Evolutionary conservation across 2,888 invertebrate species (phyloP), one percentile per base, ranked within the genome.

Genomic region (Cephus pygmeus): DNA sequence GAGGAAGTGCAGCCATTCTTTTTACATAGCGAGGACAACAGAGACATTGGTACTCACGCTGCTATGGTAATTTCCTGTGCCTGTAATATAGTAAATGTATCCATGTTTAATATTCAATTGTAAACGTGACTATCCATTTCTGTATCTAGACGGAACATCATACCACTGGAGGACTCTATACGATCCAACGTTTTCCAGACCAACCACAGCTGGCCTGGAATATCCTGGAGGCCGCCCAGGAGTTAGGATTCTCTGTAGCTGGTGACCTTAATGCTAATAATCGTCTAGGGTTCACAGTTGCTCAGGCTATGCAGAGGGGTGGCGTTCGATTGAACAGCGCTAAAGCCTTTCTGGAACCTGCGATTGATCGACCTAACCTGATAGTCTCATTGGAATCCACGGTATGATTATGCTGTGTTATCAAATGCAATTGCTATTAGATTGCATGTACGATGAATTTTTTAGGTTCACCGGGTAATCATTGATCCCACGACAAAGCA

Each of bases 241-340:
- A 82, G 80, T 79, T 81, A 31, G 82, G 82, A 15, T 83, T 80
- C 69, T 85, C 86, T 35, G 56, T 78, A 71, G 36, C 77, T 78
- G 77, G 56, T 33, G 81, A 84, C 75, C 82, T 84, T 69, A 81
- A 82, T 76, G 83, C 80, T 73, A 76, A 73, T 4, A 68, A 73
- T n/a, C 75, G 30, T 76, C 73, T 75, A 23, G 82, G 83, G 9
- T 81, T 80, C 76, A 77, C 83, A 34, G 56, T 82, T 73, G 81
- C 83, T 6, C 83, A 83, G 79, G 81, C 81, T 23, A 83, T 79
- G 68, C 31, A 69, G 30, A n/a, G 12, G 1, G 4, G 23, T 11
- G 34, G 34, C n/a, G 2, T 69, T 34, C 23, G 31, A 33, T 73
- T 30, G 1, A 40, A 2, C 23, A 34, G 30, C 12, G 4, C 34